Percentiles rank a stretch among this genome's conserved stretches.
These are phyloP conservation scores for Myxocyprinus asiaticus DNA, from an alignment of 2,113 vertebrate genomes.

Conservation along the genomic window DNA sequence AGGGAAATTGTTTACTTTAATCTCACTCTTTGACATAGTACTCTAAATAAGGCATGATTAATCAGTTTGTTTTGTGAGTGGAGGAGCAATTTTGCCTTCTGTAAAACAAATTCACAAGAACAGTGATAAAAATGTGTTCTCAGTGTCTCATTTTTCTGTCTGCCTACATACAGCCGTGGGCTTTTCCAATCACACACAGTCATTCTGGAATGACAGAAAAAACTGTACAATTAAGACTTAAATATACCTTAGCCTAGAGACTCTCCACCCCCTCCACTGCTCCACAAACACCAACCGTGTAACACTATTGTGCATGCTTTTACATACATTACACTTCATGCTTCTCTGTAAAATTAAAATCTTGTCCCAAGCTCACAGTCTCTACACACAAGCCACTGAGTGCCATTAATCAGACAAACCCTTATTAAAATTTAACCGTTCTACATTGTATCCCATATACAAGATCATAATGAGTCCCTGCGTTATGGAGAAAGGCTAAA, in stretches of 20 bases:
- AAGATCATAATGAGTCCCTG: slow-evolving; percentile 42
- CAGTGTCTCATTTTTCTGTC: slow-evolving; percentile 21
- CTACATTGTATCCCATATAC: slow-evolving; percentile 24
- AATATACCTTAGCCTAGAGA: slow-evolving; percentile 49
- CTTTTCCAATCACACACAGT: slow-evolving; percentile 43
- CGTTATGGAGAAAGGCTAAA: slow-evolving; percentile 37
- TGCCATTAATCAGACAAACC: slow-evolving; percentile 50
- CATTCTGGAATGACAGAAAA: slow-evolving; percentile 40
- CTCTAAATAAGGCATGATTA: not conserved
- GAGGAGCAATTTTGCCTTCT: slow-evolving; percentile 10
- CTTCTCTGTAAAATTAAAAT: slow-evolving; percentile 46
- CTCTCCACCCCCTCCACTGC: not conserved
- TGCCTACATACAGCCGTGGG: slow-evolving; percentile 28
- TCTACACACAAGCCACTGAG: slow-evolving; percentile 47
- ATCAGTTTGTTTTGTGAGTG: slow-evolving; percentile 11
- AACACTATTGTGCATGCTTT: not conserved
- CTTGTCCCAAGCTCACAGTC: slow-evolving; percentile 26
- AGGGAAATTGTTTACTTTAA: not conserved
- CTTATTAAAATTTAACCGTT: slow-evolving; percentile 58
- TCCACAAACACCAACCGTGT: not conserved
- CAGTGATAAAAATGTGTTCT: slow-evolving; percentile 17
- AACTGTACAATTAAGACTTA: slow-evolving; percentile 52
- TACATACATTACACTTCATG: slow-evolving; percentile 24
- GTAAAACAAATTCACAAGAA: slow-evolving; percentile 8
- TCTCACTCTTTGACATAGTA: slow-evolving; percentile 8